These are phyloP conservation scores for Drosophila rufa DNA, from an alignment of 1,140 invertebrate species.

Conservation along the genomic window DNA sequence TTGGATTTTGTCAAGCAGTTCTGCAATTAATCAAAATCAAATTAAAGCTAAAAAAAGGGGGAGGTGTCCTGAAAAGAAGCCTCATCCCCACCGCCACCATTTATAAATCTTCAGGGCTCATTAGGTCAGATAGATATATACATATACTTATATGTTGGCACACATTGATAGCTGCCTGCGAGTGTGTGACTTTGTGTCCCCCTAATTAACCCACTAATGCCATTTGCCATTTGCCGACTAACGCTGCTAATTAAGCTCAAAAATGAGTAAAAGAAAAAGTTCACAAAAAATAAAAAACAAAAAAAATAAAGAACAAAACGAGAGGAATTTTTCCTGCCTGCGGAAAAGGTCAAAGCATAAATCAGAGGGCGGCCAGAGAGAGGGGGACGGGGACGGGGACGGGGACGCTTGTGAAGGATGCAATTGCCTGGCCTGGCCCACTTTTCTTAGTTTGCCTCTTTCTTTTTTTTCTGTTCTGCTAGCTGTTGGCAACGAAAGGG, in stretches of 20 bases:
- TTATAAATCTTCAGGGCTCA: conserved; percentile 49
- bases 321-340: conserved; percentile 62
- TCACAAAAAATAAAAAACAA: conserved; percentile 1
- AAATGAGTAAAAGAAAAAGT: conserved; percentile 44
- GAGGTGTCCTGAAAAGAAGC: too few species aligned
- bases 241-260: conserved; percentile 76
- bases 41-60: conserved; percentile 23
- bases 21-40: conserved; percentile 57
- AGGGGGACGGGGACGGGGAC: too few species aligned
- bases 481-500: conserved; percentile 27
- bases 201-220: conserved; percentile 80
- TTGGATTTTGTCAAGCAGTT: conserved; percentile 33
- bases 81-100: not conserved
- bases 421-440: conserved; percentile 71
- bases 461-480: not conserved
- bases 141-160: conserved; percentile 47
- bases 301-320: conserved; percentile 30
- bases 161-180: conserved; percentile 56
- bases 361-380: conserved; percentile 45
- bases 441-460: conserved; percentile 41
- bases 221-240: conserved; percentile 72
- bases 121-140: conserved; percentile 42
- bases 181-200: conserved; percentile 32
- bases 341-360: conserved; percentile 83
- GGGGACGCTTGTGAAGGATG: conserved; percentile 28